phyloP scores from a whole-genome alignment of 2,113 vertebrate species.

The Eptesicus fuscus region DNA sequence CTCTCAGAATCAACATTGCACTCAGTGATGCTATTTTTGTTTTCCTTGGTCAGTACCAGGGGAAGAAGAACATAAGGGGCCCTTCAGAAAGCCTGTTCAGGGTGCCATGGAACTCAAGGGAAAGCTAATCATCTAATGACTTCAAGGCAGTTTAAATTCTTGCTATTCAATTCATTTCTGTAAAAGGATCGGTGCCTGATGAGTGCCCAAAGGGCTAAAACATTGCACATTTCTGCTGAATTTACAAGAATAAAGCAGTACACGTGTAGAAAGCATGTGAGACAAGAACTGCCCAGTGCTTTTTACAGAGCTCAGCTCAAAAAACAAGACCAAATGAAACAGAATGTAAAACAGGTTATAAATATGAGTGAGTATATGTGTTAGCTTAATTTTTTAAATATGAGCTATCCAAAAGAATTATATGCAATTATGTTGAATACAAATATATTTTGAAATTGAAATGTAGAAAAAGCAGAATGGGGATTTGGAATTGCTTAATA shows the following conservation, averaged over 20 bases:
- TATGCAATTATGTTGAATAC: neutral
- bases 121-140: constrained; percentile 59
- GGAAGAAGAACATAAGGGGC: constrained; percentile 62
- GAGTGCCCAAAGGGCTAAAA: constrained; percentile 46
- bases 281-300: neutral
- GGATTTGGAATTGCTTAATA: neutral
- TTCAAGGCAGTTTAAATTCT: constrained; percentile 56
- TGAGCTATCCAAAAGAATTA: neutral
- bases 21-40: constrained; percentile 64
- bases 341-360: neutral
- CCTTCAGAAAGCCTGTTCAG: constrained; percentile 23
- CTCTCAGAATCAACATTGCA: constrained; percentile 21
- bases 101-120: constrained; percentile 38
- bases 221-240: constrained; percentile 31
- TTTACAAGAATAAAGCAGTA: constrained; percentile 42
- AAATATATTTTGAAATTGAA: neutral
- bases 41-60: neutral
- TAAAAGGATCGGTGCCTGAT: constrained; percentile 49
- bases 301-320: neutral
- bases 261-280: constrained; percentile 1
- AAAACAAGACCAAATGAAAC: constrained; percentile 1
- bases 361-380: neutral
- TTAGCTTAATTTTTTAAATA: constrained; percentile 3
- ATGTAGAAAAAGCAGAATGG: neutral
- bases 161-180: constrained; percentile 41